A percentile compares a stretch with the other conserved stretches of the same genome.
Evolutionary conservation across 2,797 vertebrate species (phyloP).

Genomic region (Hypotaenidia philippensis): DNA sequence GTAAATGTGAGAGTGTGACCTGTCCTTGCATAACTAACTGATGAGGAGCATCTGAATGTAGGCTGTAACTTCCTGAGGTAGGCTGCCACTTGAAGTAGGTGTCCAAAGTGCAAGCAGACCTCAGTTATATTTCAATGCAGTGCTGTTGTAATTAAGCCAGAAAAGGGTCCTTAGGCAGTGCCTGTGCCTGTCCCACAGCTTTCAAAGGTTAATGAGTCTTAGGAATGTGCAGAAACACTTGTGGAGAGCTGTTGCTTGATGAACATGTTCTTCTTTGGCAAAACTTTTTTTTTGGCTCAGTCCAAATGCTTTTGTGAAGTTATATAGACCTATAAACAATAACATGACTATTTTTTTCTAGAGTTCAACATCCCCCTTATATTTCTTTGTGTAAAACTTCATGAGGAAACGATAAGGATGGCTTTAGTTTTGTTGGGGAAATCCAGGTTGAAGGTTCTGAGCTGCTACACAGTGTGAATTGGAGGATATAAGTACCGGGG

Average conservation of each 20-base stretch:
- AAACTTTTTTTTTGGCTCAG: not conserved
- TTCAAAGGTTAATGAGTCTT: not conserved
- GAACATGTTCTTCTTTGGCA: not conserved
- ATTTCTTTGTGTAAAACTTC: slow-evolving; percentile 41
- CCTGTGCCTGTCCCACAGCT: not conserved
- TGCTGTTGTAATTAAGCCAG: not conserved
- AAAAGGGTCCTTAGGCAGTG: not conserved
- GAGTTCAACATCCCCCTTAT: not conserved
- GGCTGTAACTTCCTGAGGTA: not conserved
- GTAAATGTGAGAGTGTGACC: not conserved
- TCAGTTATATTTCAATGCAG: not conserved
- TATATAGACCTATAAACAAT: not conserved
- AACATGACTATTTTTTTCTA: not conserved
- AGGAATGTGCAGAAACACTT: not conserved
- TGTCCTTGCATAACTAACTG: not conserved
- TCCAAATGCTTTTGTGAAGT: not conserved
- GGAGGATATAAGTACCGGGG: slow-evolving; percentile 77
- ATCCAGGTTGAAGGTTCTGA: slow-evolving; percentile 21
- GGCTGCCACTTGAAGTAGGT: not conserved
- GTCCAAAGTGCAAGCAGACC: not conserved
- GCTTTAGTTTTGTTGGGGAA: slow-evolving; percentile 66
- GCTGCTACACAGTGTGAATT: slow-evolving; percentile 74
- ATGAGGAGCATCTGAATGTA: not conserved
- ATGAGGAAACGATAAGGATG: slow-evolving; percentile 60
- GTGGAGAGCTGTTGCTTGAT: not conserved